Base-by-base conservation (phyloP, 2,888 invertebrate genomes). In the Sinelater perroti region DNA sequence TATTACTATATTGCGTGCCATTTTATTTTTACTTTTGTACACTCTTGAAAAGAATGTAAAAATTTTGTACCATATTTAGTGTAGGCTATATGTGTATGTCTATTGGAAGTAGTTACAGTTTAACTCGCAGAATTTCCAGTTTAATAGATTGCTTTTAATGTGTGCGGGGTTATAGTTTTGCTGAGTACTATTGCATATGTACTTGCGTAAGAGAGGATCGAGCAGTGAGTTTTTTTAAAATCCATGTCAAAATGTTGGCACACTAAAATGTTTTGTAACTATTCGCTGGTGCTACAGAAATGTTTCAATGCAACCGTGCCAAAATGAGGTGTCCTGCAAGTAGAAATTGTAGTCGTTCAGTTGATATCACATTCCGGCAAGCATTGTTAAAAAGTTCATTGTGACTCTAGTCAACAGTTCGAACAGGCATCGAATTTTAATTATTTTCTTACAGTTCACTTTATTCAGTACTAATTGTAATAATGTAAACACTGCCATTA, bases 11-110 rank as follows among this genome's bases (percentile, higher is more conserved):
- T 72, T 74, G 72, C 73, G 76, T 76, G 76, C 76, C 76, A 76
- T 75, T 53, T 59, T 46, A 55, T 55, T 59, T 44, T 47, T 56
- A 54, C 67, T 71, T 67, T 69, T 68, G 61, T 70, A 67, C 71
- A 35, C 60, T 58, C 56, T 56, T 66, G 60, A 60, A 67, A 69
- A 66, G 67, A 71, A 73, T 74, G 72, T 72, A 75, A 74, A 75
- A 72, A 72, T 68, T 72, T 75, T 78, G 78, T 78, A 78, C 75
- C 75, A 76, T 76, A 74, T 67, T 70, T 75, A 73, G 71, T 61
- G 53, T 73, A 72, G 50, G 56, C 44, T 35, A 52, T 50, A 58
- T 57, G 45, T 36, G 30, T 59, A 16, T 49, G 28, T 50, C 26
- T 52, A 58, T 46, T 52, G 51, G 46, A 47, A 57, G 53, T 54